Base-by-base conservation (phyloP, 2,888 invertebrate genomes). In the Aradus depressus region DNA sequence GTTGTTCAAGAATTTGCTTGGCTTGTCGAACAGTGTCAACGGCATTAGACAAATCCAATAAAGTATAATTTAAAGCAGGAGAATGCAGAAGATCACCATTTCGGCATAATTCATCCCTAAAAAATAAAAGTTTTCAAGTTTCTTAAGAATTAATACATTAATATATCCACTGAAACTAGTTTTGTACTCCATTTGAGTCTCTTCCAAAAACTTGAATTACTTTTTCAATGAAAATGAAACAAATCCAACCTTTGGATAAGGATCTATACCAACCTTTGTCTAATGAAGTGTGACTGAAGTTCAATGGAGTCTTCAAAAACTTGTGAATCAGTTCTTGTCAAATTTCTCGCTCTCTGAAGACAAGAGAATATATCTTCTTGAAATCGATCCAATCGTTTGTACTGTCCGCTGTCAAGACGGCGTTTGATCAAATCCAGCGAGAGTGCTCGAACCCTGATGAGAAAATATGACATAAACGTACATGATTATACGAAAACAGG, bases 351-450 rank as follows among this genome's bases (percentile, higher is more conserved):
- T 54, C 72, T 71, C 62, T 95, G 92, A 65, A 97, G 80, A 56
- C 96, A 89, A 28, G 84, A 78, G 66, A 98, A 97, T 65, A 97
- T 80, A 65, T 98, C 97, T 62, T 92, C 92, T 72, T 97, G 97
- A 70, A 97, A 97, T 50, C 83, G 77, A 67, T 98, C 97, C 56
- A 98, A 71, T 4, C 98, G 76, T 62, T 87, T 84, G 68, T 98
- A 98, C 3, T 90, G 77, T 1, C 91, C 90, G 66, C 86, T 79
- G 65, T 97, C 95, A 37, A 98, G 71, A 19, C 96, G 77, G 19
- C 91, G 76, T 67, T 96, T 97, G 45, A 98, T 89, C 50, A 95
- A 72, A 67, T 97, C 97, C 60, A 96, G 72, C 0, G 92, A 90
- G 48, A 92, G 76, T 0, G 87, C 91, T 45, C 90, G 79, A 1